These are phyloP conservation scores for Daktulosphaira vitifoliae DNA, from an alignment of 1,140 invertebrate genomes.

Conservation along the genomic window DNA sequence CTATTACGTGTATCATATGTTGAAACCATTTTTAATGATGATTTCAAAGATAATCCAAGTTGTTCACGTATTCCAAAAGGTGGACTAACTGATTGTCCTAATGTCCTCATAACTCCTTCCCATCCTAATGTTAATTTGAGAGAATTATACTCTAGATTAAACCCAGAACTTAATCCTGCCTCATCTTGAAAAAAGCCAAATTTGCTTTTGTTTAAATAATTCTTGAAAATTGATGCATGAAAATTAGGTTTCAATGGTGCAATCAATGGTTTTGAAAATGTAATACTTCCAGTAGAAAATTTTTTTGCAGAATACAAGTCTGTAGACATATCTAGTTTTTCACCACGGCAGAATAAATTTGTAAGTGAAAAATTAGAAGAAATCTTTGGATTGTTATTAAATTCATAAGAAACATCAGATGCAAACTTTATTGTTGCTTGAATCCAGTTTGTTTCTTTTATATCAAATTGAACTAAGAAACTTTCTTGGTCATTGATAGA, in stretches of 20 bases:
- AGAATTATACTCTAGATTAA: not conserved
- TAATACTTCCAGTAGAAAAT: conserved; percentile 14
- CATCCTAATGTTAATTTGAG: not conserved
- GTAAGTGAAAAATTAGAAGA: conserved; percentile 14
- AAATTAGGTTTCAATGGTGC: conserved; percentile 6
- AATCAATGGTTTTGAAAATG: conserved; percentile 17
- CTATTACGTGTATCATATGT: conserved; percentile 70
- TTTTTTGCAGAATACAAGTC: conserved; percentile 18
- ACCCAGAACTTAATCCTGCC: conserved; percentile 6
- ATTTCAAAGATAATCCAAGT: conserved; percentile 76
- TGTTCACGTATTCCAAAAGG: conserved; percentile 74
- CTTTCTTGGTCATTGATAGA: not conserved
- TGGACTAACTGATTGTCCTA: conserved; percentile 45
- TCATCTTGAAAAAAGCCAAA: conserved; percentile 18
- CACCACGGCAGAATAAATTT: conserved; percentile 17
- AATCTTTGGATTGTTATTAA: conserved; percentile 7
- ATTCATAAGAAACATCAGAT: not conserved
- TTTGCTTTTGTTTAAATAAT: conserved; percentile 8
- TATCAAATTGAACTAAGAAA: conserved; percentile 9
- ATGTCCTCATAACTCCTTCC: conserved; percentile 18
- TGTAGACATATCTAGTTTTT: conserved; percentile 14
- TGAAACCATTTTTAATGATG: conserved; percentile 66
- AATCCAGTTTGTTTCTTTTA: conserved; percentile 16
- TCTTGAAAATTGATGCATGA: conserved; percentile 11
- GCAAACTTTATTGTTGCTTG: not conserved